Evolutionary conservation across 2,797 vertebrate genomes (phyloP).

Genomic region (Xenops minutus): DNA sequence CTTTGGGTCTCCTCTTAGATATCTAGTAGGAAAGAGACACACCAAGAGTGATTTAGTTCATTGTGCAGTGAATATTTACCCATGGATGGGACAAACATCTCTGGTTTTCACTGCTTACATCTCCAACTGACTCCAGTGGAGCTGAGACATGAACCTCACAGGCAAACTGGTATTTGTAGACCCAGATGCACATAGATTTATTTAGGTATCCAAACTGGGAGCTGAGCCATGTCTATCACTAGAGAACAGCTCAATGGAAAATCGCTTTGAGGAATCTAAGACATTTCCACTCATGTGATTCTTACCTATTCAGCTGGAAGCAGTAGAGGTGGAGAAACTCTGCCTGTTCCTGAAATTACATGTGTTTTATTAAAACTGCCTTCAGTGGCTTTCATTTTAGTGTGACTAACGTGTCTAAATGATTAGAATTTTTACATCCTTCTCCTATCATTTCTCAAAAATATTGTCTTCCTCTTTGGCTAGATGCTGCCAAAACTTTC

Average conservation of each 20-base stretch:
- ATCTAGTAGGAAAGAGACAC: not conserved
- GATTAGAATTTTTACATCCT: not conserved
- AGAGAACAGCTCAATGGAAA: not conserved
- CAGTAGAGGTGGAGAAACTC: not conserved
- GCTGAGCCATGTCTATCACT: not conserved
- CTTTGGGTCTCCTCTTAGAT: not conserved
- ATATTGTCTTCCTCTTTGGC: not conserved
- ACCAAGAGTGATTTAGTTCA: not conserved
- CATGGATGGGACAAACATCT: rapidly evolving
- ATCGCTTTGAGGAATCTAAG: not conserved
- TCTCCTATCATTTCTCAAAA: not conserved
- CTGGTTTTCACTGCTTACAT: not conserved
- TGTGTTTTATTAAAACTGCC: not conserved
- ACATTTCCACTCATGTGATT: not conserved
- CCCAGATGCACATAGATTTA: not conserved
- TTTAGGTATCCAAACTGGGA: not conserved
- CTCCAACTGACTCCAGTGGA: not conserved
- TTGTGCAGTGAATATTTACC: rapidly evolving
- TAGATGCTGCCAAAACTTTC: not conserved
- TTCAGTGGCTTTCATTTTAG: not conserved
- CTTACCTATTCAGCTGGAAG: not conserved
- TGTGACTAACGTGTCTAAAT: not conserved
- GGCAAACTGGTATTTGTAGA: not conserved
- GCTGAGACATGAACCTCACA: not conserved
- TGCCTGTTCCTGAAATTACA: not conserved